Evolutionary conservation across 2,113 vertebrate genomes (phyloP), one percentile per base, ranked within the genome.

Genomic region (Bos javanicus): DNA sequence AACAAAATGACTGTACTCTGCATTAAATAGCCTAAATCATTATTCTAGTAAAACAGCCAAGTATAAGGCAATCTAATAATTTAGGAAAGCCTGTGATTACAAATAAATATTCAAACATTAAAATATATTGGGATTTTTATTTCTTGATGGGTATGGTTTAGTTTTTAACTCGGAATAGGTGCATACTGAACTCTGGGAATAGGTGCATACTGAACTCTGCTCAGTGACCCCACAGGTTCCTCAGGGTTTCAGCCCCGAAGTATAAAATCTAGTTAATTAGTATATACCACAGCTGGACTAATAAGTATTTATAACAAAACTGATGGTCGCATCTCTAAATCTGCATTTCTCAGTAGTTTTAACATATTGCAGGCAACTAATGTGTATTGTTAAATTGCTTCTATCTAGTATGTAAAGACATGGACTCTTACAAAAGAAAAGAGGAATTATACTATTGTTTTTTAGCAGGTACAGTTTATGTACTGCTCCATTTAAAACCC

Each of bases 301-400:
- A 0, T 3, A 39, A 50, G n/a, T 64, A 48, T 46, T 94, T 86
- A 90, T 36, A 36, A 36, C 21, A 60, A 76, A 62, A 46, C 3
- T 71, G 19, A 87, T 13, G 43, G 56, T 60, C 4, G 17, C 62
- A n/a, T n/a, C 80, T 91, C 36, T 89, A 23, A 94, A 80, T 62
- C 56, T 95, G 3, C 36, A 90, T 46, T 86, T 92, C 86, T 83
- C 48, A 85, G 43, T 67, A 80, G 36, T 95, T 39, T 82, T 12
- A 56, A 76, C 3, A 36, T 23, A 91, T 0, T 71, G 1, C 39
- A 86, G n/a, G 28, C 60, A 91, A 76, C 67, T 71, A 39, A 84
- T 90, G 93, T 94, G 71, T 43, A 46, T 82, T 97, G 67, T 71
- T 89, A 52, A 96, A 89, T 88, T 94, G 39, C 81, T 93, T 95